Base-by-base conservation (phyloP, 2,888 invertebrate species). In the Leptogaster cylindrica region DNA sequence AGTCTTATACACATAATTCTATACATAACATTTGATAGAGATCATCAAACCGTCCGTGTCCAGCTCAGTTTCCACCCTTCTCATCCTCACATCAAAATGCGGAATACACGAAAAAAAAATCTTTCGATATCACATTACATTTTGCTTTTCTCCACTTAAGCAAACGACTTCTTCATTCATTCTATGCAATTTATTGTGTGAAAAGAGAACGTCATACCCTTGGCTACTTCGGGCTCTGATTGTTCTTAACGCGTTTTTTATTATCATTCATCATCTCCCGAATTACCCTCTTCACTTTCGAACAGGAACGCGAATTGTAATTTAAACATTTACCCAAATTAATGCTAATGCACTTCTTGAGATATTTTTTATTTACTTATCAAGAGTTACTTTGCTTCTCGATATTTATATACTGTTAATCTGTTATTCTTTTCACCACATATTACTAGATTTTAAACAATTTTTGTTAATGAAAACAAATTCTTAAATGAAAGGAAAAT, bases 211-310 rank as follows among this genome's bases (percentile, higher is more conserved):
- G 61, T 61, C 61, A 28, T 44, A 61, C 44, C 44, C 44, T 44
- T 61, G 44, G 61, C 61, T 27, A 61, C 28, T 61, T 61, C 61
- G 61, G 61, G 44, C 44, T 61, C 44, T 61, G 61, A 44, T 61
- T 61, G 61, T 44, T 61, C 61, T 44, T 61, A 61, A 61, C 61
- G 61, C 44, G 61, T 28, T 27, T 61, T 44, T 61, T 61, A 61
- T 61, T 61, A 44, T 61, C 61, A 27, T 61, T 28, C 51, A 52
- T 52, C 48, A 48, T 48, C 48, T 25, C 31, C 12, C 23, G 36
- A 61, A 61, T 61, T 61, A 61, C 31, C 44, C 44, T 44, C 41
- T 61, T 61, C 16, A 28, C 44, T 41, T 41, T 44, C 44, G 61
- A 41, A 28, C 61, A 10, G 51, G 31, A 28, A 20, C 28, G 12